phyloP scores from a whole-genome alignment of 2,888 invertebrate species.

The Ennomos quercinarius region DNA sequence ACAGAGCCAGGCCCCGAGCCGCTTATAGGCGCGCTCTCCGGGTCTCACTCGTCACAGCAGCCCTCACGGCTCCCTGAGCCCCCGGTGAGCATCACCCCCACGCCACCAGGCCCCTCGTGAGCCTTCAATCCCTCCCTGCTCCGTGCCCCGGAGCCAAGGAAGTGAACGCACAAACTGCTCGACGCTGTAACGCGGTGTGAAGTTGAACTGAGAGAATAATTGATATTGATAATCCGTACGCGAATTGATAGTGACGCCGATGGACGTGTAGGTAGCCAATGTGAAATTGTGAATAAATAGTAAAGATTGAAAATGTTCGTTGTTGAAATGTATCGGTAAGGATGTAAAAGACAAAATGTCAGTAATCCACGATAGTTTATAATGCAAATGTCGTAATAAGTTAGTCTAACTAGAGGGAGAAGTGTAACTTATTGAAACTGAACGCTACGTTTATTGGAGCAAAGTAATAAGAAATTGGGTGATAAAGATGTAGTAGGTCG shows the following conservation, averaged over 20 bases:
- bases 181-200: slow-evolving; percentile 55
- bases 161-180: slow-evolving; percentile 51
- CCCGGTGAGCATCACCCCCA: slow-evolving; percentile 31
- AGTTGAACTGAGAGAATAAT: slow-evolving; percentile 64
- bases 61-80: slow-evolving; percentile 35
- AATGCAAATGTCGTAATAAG: slow-evolving; percentile 50
- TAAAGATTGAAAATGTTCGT: slow-evolving; percentile 74
- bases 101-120: slow-evolving; percentile 56
- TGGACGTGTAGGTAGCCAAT: slow-evolving; percentile 73
- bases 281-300: slow-evolving; percentile 76
- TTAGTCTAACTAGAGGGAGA: slow-evolving; percentile 60
- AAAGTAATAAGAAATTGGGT: slow-evolving; percentile 11
- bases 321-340: slow-evolving; percentile 73
- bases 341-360: slow-evolving; percentile 68
- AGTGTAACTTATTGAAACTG: slow-evolving; percentile 53
- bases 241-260: slow-evolving; percentile 61
- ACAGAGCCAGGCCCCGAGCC: slow-evolving; percentile 45
- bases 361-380: slow-evolving; percentile 60
- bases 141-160: slow-evolving; percentile 33
- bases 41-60: slow-evolving; percentile 44
- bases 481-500: slow-evolving; percentile 13
- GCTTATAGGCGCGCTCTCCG: slow-evolving; percentile 41
- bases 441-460: slow-evolving; percentile 13
- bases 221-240: slow-evolving; percentile 51
- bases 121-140: slow-evolving; percentile 32